phyloP scores from a whole-genome alignment of 1,140 invertebrate genomes.

The Leptopilina clavipes region DNA sequence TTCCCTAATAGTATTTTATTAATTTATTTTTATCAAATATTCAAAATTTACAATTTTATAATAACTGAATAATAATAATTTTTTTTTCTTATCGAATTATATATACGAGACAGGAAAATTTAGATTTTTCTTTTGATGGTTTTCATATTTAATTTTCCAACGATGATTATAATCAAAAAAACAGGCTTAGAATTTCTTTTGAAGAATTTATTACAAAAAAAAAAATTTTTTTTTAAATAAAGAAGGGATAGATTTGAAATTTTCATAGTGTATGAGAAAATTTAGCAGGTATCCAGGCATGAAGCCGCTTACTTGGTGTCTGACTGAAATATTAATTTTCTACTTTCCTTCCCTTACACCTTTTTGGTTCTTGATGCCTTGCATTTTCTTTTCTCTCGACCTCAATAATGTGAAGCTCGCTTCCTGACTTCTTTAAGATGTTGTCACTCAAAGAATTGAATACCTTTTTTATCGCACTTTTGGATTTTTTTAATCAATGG shows the following conservation, averaged over 20 bases:
- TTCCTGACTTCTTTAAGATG: slow-evolving; percentile 39
- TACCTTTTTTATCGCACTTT: neutral
- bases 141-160: neutral
- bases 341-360: slow-evolving; percentile 38
- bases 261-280: slow-evolving; percentile 37
- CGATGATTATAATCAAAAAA: neutral
- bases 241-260: slow-evolving; percentile 4
- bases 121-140: neutral
- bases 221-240: no score
- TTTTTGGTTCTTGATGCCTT: slow-evolving; percentile 39
- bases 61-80: no score
- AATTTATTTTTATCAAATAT: no score
- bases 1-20: no score
- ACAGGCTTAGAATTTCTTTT: no score
- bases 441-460: slow-evolving; percentile 45
- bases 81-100: no score
- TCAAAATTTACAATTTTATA: no score
- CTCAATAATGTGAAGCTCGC: slow-evolving; percentile 39
- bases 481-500: neutral
- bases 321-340: slow-evolving; percentile 46
- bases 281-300: slow-evolving; percentile 28
- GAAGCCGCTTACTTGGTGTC: slow-evolving; percentile 34
- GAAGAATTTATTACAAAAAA: neutral
- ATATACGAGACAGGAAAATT: no score
- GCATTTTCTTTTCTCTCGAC: slow-evolving; percentile 39